Percentiles rank a stretch among this genome's conserved stretches.
phyloP scores from a whole-genome alignment of 2,797 vertebrate genomes.

The Phalanger gymnotis region DNA sequence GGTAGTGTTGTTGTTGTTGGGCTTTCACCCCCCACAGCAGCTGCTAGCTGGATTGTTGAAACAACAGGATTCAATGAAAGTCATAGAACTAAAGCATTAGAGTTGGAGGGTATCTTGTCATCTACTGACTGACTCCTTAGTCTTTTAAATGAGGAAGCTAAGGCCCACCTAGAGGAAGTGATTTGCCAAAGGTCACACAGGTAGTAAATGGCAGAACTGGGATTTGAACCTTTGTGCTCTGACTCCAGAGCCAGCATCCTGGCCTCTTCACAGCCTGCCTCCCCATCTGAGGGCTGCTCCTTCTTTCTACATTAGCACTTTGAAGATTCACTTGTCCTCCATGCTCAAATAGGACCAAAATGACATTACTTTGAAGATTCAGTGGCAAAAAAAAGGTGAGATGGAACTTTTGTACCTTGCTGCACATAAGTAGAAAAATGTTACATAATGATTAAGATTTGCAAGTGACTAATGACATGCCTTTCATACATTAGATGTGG shows the following conservation, averaged over 20 bases:
- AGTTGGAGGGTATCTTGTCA: not conserved
- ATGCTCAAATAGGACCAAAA: no score
- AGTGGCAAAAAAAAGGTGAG: not conserved
- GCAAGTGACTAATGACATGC: not conserved
- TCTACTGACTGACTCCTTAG: not conserved
- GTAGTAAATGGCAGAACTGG: not conserved
- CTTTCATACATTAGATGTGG: not conserved
- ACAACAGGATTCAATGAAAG: rapidly evolving
- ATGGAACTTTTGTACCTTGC: not conserved
- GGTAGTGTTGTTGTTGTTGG: no score
- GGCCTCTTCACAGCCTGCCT: not conserved
- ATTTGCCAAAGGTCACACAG: not conserved
- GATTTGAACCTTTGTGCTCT: not conserved
- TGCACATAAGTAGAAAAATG: not conserved
- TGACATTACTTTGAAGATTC: not conserved
- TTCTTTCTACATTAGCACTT: not conserved
- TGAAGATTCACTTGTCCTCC: no score
- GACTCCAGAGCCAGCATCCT: no score
- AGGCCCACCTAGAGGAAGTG: not conserved
- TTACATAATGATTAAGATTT: not conserved
- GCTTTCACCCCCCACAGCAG: no score
- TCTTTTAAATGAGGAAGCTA: not conserved
- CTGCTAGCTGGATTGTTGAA: no score
- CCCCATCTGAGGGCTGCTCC: not conserved
- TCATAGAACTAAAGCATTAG: not conserved